Conservation (phyloP, 23 tunicate species). For the Ascidia mentula region DNA sequence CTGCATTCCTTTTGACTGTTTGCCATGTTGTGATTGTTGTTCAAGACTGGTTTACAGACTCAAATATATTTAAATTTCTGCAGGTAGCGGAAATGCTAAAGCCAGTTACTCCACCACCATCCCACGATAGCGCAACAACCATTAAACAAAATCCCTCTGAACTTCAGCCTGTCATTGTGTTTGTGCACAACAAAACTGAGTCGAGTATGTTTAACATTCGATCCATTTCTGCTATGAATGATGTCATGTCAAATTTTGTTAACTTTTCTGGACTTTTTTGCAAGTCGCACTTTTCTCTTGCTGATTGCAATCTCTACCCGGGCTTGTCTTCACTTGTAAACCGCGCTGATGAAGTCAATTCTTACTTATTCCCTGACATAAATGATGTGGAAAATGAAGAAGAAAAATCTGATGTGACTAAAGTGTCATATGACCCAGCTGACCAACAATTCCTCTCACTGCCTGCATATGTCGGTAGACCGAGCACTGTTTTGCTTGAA, state of each 20-base stretch:
- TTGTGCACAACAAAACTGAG: conserved; percentile 84
- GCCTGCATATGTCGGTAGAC: conserved; percentile 51
- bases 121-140: conserved; percentile 38
- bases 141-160: conserved; percentile 46
- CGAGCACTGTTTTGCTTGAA: conserved; percentile 33
- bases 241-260: conserved; percentile 40
- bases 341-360: conserved; percentile 52
- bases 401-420: conserved; percentile 46
- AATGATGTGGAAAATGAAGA: conserved; percentile 37
- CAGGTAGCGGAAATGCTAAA: conserved; percentile 94
- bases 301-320: conserved; percentile 60
- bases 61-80: conserved; percentile 58
- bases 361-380: conserved; percentile 57
- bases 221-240: conserved; percentile 57
- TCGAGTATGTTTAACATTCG: conserved; percentile 50
- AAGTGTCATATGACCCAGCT: conserved; percentile 49
- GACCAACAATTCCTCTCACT: conserved; percentile 51
- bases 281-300: conserved; percentile 51
- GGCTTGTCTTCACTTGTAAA: conserved; percentile 29
- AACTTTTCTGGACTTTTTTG: conserved; percentile 56
- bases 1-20: conserved; percentile 70
- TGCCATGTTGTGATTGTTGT: conserved; percentile 95
- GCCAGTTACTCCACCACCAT: conserved; percentile 57
- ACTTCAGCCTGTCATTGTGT: conserved; percentile 71
- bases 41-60: conserved; percentile 93